Conservation (phyloP, 2,888 invertebrate genomes). For the Tipula lateralis region DNA sequence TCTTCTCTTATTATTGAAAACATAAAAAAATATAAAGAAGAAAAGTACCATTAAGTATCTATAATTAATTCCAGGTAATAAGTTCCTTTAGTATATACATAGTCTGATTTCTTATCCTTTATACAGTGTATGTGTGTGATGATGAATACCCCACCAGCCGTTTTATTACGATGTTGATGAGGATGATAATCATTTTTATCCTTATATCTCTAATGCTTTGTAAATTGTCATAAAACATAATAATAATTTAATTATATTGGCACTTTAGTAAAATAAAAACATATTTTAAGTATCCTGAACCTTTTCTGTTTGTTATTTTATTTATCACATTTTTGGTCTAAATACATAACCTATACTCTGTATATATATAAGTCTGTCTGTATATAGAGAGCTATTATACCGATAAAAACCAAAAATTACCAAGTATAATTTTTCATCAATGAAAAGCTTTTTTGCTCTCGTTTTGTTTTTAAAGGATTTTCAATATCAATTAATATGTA, state of each 20-base stretch:
- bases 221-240: not conserved
- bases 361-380: not conserved
- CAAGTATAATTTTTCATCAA: constrained; percentile 11
- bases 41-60: not conserved
- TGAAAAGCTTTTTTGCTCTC: not conserved
- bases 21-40: not conserved
- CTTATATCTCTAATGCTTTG: not conserved
- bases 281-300: not conserved
- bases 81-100: not conserved
- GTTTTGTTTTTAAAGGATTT: not conserved
- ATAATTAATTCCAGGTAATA: constrained; percentile 21
- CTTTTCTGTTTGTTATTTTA: not conserved
- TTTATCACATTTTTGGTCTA: not conserved
- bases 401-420: constrained; percentile 16
- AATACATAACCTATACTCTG: not conserved
- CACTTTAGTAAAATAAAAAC: not conserved
- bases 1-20: not conserved
- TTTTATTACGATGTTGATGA: not conserved
- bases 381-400: too few species aligned
- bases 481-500: constrained; percentile 19
- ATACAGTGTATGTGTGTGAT: not conserved
- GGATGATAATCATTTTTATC: not conserved
- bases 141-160: too few species aligned
- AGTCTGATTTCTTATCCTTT: not conserved
- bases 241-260: not conserved